phyloP scores from a whole-genome alignment of 2,797 vertebrate species.

The Chanos chanos region DNA sequence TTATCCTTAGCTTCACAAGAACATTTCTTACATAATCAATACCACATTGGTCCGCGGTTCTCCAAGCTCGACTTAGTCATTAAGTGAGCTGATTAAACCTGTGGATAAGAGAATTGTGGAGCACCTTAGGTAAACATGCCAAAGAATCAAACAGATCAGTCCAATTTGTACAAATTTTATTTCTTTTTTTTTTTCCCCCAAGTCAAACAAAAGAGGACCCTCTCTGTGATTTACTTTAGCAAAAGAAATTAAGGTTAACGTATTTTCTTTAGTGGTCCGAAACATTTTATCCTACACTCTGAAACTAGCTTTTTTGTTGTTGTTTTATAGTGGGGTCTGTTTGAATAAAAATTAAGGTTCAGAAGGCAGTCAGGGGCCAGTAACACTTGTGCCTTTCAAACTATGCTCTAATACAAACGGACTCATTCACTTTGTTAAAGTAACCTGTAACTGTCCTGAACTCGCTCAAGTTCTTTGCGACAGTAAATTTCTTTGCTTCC shows the following conservation, averaged over 20 bases:
- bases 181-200: slow-evolving; percentile 30
- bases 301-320: too few species aligned
- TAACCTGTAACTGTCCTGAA: too few species aligned
- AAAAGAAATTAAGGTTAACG: slow-evolving; percentile 32
- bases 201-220: slow-evolving; percentile 32
- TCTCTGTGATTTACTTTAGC: slow-evolving; percentile 18
- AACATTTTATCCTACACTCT: too few species aligned
- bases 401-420: too few species aligned
- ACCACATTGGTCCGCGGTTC: slow-evolving; percentile 23
- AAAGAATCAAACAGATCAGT: slow-evolving; percentile 30
- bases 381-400: too few species aligned
- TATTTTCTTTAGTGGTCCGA: slow-evolving; percentile 12
- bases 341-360: too few species aligned
- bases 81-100: slow-evolving; percentile 35
- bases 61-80: slow-evolving; percentile 39
- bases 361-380: too few species aligned
- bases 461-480: too few species aligned
- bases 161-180: slow-evolving; percentile 33
- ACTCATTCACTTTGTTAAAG: too few species aligned
- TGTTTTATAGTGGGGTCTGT: too few species aligned
- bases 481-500: too few species aligned
- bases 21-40: slow-evolving; percentile 32
- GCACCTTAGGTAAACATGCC: slow-evolving; percentile 31
- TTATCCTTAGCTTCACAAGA: slow-evolving; percentile 2
- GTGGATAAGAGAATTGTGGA: slow-evolving; percentile 24